A percentile compares a stretch with the other conserved stretches of the same genome.
Conservation (phyloP, 2,797 vertebrate genomes). For the Eulemur rubriventer region DNA sequence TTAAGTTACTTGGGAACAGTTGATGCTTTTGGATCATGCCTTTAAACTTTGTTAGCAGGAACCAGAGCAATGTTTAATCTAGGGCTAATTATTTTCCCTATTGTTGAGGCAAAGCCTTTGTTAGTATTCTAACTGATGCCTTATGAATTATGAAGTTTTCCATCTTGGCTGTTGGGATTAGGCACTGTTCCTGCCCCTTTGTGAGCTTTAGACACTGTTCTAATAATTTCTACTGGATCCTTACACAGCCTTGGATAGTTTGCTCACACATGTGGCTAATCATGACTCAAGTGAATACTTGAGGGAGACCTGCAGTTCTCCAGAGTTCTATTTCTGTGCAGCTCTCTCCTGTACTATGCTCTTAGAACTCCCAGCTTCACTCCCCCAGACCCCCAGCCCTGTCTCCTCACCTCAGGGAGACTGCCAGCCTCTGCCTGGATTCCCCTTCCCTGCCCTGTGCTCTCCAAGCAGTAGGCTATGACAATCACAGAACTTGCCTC, state of each 20-base stretch:
- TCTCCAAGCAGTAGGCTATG: neutral
- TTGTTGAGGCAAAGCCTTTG: neutral
- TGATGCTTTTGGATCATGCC: neutral
- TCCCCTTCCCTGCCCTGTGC: neutral
- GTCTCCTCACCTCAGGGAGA: neutral
- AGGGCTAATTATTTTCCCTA: neutral
- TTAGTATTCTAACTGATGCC: neutral
- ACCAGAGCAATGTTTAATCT: neutral
- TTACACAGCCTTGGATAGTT: neutral
- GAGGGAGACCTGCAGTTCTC: neutral
- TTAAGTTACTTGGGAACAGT: neutral
- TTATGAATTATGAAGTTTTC: neutral
- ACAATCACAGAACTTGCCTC: neutral
- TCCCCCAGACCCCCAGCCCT: neutral
- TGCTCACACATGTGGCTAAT: neutral
- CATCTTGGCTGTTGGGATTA: neutral
- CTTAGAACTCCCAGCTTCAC: neutral
- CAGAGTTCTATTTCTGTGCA: neutral
- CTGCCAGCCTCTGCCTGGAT: neutral
- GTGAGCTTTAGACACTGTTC: neutral
- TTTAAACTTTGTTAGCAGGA: neutral
- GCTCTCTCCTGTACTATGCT: neutral
- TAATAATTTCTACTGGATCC: neutral
- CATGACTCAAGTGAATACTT: neutral
- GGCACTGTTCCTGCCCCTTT: neutral